Evolutionary conservation across 30 jellyfish, hydroid and myxozoan species (phyloP).

Genomic region (Pseudorhiza aurosa): DNA sequence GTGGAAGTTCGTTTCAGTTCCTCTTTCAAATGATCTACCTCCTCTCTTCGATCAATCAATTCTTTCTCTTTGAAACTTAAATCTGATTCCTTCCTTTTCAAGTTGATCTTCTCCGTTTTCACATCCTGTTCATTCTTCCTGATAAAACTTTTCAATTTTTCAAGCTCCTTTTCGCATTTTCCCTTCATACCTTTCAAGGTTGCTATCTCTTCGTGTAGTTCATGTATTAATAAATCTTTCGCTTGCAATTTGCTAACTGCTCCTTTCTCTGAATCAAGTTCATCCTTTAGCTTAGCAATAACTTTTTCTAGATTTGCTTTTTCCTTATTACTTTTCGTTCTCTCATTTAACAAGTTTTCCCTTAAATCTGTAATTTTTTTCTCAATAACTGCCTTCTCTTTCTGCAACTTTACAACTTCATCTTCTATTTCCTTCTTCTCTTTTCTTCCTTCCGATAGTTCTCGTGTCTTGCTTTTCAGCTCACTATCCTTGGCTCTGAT

Average conservation of each 20-base stretch:
- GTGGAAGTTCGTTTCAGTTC: neutral
- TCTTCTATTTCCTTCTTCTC: neutral
- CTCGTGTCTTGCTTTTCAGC: conserved; percentile 14
- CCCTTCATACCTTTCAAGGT: conserved; percentile 14
- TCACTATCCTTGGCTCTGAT: conserved; percentile 17
- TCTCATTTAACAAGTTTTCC: conserved; percentile 38
- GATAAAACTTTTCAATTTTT: conserved; percentile 5
- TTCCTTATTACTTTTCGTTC: conserved; percentile 23
- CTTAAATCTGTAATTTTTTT: conserved; percentile 46
- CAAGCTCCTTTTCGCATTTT: neutral
- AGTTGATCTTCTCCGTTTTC: neutral
- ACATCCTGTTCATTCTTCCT: conserved; percentile 5
- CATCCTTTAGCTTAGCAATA: conserved; percentile 1
- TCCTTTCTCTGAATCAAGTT: conserved; percentile 3
- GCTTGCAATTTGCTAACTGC: neutral
- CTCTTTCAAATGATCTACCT: neutral
- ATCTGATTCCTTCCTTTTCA: conserved; percentile 9
- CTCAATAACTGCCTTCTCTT: conserved; percentile 37
- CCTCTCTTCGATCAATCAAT: neutral
- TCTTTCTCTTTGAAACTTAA: conserved; percentile 10
- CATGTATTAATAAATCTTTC: neutral
- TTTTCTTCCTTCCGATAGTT: neutral
- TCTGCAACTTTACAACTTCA: neutral
- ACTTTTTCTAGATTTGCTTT: conserved; percentile 16
- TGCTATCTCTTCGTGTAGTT: neutral